Evolutionary conservation across 2,888 invertebrate species (phyloP).

Genomic region (Siphlonurus alternatus): DNA sequence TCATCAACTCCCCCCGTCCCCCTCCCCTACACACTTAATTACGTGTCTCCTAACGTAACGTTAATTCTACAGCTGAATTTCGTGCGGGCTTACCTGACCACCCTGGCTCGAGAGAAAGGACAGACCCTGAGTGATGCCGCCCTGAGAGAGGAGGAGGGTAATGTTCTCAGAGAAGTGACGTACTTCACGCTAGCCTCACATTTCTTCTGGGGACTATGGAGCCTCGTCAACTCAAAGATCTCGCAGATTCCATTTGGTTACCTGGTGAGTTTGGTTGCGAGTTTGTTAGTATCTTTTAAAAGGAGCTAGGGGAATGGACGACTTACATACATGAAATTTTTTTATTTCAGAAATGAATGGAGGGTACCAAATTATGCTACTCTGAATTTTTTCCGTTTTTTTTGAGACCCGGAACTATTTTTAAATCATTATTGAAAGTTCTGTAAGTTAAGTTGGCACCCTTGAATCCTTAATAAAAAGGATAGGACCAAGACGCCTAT

Average conservation of each 20-base stretch:
- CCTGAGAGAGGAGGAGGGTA: slow-evolving; percentile 34
- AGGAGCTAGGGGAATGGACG: no score
- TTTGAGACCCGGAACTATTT: no score
- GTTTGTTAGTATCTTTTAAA: background rate
- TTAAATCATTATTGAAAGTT: no score
- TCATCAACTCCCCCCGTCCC: no score
- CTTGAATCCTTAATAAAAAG: background rate
- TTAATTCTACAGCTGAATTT: no score
- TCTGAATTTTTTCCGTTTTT: no score
- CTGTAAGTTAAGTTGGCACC: background rate
- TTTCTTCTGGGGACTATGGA: slow-evolving; percentile 91
- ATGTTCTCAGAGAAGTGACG: slow-evolving; percentile 57
- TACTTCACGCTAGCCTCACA: slow-evolving; percentile 77
- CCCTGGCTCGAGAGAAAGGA: slow-evolving; percentile 26
- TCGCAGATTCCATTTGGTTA: slow-evolving; percentile 89
- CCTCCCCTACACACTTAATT: no score
- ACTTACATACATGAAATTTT: no score
- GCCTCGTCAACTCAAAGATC: slow-evolving; percentile 67
- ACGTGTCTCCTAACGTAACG: no score
- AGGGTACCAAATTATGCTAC: no score
- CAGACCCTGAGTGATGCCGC: background rate
- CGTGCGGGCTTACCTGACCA: slow-evolving; percentile 39
- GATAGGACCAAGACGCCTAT: background rate
- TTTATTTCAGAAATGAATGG: no score
- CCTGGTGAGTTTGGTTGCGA: slow-evolving; percentile 45